phyloP scores from a whole-genome alignment of 2,113 vertebrate genomes.

The Perca schrenkii region DNA sequence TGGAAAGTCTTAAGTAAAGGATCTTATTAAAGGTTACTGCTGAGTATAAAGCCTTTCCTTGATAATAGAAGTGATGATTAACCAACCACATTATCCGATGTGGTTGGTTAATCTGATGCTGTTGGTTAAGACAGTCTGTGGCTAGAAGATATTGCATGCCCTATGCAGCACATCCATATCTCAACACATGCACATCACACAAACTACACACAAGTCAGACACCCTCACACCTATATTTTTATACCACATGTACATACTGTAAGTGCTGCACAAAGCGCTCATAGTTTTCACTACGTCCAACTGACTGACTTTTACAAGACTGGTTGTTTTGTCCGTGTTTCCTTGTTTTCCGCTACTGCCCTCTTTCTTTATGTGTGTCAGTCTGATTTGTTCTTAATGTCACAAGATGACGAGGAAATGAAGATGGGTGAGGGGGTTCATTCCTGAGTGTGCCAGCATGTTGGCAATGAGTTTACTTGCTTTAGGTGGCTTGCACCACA shows the following conservation, averaged over 20 bases:
- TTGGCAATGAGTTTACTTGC: conserved; percentile 16
- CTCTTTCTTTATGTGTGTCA: conserved; percentile 10
- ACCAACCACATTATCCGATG: conserved; percentile 3
- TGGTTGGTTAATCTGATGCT: background rate
- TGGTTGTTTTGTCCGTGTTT: conserved; percentile 15
- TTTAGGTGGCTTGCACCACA: background rate
- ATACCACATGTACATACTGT: conserved; percentile 35
- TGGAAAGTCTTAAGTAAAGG: conserved; percentile 28
- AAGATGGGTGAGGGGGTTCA: conserved; percentile 58
- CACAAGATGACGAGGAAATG: background rate
- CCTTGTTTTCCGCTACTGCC: conserved; percentile 19
- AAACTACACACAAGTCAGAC: conserved; percentile 42
- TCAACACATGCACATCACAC: conserved; percentile 21
- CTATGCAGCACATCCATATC: conserved; percentile 76
- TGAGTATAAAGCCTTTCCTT: conserved; percentile 36
- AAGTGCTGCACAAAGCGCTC: conserved; percentile 45
- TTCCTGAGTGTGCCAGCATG: conserved; percentile 53
- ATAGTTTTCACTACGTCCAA: conserved; percentile 34
- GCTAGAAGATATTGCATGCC: conserved; percentile 48
- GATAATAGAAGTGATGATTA: background rate
- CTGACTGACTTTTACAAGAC: conserved; percentile 54
- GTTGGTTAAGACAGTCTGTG: background rate
- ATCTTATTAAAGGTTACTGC: background rate
- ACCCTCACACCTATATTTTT: conserved; percentile 53
- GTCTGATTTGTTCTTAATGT: conserved; percentile 12